A percentile compares a stretch with the other conserved stretches of the same genome.
Evolutionary conservation across 2,113 vertebrate genomes (phyloP).

Genomic region (Cacatua alba): DNA sequence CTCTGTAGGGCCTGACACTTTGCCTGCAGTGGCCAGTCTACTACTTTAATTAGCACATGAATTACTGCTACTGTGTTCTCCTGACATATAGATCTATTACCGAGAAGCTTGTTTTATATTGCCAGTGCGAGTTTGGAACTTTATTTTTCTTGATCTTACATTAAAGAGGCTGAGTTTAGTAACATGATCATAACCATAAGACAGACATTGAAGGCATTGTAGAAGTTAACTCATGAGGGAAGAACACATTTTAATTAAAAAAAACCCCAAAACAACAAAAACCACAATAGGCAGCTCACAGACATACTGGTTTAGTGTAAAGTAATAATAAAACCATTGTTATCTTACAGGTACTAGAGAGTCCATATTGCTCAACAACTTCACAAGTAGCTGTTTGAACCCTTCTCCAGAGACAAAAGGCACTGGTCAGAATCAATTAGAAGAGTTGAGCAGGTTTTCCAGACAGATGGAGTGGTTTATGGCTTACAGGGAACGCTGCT

Average conservation of each 20-base stretch:
- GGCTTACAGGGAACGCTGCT: not conserved
- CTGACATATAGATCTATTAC: not conserved
- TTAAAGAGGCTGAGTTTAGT: not conserved
- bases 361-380: not conserved
- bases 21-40: not conserved
- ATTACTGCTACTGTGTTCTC: not conserved
- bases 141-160: slow-evolving; percentile 60
- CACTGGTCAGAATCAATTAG: not conserved
- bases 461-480: not conserved
- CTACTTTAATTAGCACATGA: not conserved
- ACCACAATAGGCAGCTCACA: not conserved
- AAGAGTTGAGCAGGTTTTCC: not conserved
- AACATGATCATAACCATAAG: slow-evolving; percentile 14
- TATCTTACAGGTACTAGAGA: not conserved
- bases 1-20: not conserved
- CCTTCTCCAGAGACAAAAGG: not conserved
- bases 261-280: not conserved
- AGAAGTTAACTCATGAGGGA: not conserved
- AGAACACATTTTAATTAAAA: not conserved
- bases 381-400: not conserved
- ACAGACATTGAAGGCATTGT: not conserved
- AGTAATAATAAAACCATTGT: not conserved
- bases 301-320: not conserved
- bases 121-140: slow-evolving; percentile 46
- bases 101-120: slow-evolving; percentile 28